Percentiles rank a stretch among this genome's conserved stretches.
Conservation (phyloP, 2,888 invertebrate species). For the Xestia ashworthii region DNA sequence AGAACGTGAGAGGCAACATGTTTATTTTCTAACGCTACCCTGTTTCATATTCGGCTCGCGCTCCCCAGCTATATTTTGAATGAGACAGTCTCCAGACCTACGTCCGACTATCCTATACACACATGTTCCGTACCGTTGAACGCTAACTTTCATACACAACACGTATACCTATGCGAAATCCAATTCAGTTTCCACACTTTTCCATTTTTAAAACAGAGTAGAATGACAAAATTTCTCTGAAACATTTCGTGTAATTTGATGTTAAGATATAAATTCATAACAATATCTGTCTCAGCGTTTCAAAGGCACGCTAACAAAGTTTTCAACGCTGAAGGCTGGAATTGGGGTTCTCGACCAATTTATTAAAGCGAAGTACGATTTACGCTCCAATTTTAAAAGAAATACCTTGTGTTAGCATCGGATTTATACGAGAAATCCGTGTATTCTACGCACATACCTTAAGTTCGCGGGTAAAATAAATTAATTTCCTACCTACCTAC, state of each 20-base stretch:
- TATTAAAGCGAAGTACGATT: conserved; percentile 63
- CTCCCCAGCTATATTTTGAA: conserved; percentile 83
- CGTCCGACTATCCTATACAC: conserved; percentile 76
- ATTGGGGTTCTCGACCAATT: conserved; percentile 64
- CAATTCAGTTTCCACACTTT: conserved; percentile 49
- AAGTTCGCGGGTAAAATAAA: conserved; percentile 60
- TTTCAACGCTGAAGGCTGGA: conserved; percentile 62
- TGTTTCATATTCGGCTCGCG: conserved; percentile 83
- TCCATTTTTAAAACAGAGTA: conserved; percentile 60
- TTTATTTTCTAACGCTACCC: conserved; percentile 81
- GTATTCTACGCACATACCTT: conserved; percentile 57
- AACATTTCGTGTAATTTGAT: conserved; percentile 57
- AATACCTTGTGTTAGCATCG: conserved; percentile 62
- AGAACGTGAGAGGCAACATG: conserved; percentile 23
- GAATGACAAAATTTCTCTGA: conserved; percentile 56
- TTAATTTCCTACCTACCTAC: conserved; percentile 58
- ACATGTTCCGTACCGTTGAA: conserved; percentile 72
- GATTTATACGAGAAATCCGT: conserved; percentile 52
- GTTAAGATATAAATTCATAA: conserved; percentile 61
- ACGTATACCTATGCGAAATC: conserved; percentile 46
- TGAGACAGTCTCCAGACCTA: conserved; percentile 84
- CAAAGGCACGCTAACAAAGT: conserved; percentile 65
- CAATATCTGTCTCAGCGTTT: conserved; percentile 67
- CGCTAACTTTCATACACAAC: conserved; percentile 57
- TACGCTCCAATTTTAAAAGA: conserved; percentile 63